phyloP scores from a whole-genome alignment of 2,888 invertebrate genomes.

The Cheilosia urbana region DNA sequence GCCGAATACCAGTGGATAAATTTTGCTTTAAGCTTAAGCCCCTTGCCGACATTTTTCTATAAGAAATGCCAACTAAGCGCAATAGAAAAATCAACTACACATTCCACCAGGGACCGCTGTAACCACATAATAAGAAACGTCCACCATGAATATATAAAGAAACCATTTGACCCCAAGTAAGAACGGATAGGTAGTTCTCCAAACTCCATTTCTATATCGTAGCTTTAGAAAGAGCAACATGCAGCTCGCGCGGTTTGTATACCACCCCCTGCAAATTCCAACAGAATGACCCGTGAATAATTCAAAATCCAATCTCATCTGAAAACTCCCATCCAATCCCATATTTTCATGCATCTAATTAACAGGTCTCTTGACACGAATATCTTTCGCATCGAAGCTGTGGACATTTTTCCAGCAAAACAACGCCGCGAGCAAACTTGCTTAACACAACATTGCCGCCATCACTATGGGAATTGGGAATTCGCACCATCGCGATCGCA shows the following conservation, averaged over 20 bases:
- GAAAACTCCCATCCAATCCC: conserved; percentile 63
- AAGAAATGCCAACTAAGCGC: too few relatives aligned
- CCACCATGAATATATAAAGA: too few relatives aligned
- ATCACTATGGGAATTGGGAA: conserved; percentile 41
- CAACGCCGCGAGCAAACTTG: conserved; percentile 48
- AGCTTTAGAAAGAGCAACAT: too few relatives aligned
- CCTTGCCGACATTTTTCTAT: too few relatives aligned
- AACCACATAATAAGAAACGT: too few relatives aligned
- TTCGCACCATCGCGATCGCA: conserved; percentile 12
- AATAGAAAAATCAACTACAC: too few relatives aligned
- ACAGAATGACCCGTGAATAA: conserved; percentile 54
- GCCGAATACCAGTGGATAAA: too few relatives aligned
- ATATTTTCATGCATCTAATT: conserved; percentile 71
- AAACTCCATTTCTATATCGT: too few relatives aligned
- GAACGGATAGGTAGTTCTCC: too few relatives aligned
- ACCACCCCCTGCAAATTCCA: conserved; percentile 10
- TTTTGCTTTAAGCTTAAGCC: too few relatives aligned
- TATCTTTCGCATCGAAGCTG: conserved; percentile 62
- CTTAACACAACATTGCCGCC: conserved; percentile 10
- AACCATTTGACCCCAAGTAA: too few relatives aligned
- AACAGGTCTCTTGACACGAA: conserved; percentile 71
- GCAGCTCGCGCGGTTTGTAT: not conserved
- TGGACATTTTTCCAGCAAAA: conserved; percentile 61
- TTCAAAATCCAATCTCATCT: conserved; percentile 45
- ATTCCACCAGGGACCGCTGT: too few relatives aligned